Base-by-base conservation (phyloP, 2,888 invertebrate species). In the Halictus ligatus region DNA sequence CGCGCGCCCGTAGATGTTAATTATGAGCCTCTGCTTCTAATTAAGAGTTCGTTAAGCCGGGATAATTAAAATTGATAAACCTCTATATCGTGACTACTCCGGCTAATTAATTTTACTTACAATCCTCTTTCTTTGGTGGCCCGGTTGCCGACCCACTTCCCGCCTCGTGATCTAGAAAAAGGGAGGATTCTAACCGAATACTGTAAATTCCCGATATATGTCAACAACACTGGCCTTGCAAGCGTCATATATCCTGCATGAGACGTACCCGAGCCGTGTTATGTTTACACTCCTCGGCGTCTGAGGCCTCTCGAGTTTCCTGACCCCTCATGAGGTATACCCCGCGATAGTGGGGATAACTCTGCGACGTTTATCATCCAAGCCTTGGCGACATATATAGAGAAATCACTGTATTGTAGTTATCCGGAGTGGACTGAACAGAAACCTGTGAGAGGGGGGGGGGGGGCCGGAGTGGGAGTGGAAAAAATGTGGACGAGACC, bases 31-130 rank as follows among this genome's bases (percentile, higher is more conserved):
- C 25, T 60, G 46, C 73, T 74, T 69, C 78, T 81, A 84, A 86
- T 86, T 85, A 85, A 75, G 81, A 79, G 85, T 81, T 81, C 86
- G 74, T 81, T 81, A 85, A 85, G 85, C 74, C 78, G 46, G 76
- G 75, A 50, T 80, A 85, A 86, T 81, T 81, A 81, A 86, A 86
- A 85, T 85, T 86, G 75, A 85, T 85, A 86, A 85, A 85, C 72
- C 81, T 76, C 72, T 76, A 86, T 81, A 86, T 81, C 81, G 48
- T 78, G 67, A 78, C 46, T 77, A 73, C 67, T 74, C 15, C 73
- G 73, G 69, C 78, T 86, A 84, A 85, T 86, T 85, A 81, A 78
- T 86, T 84, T 58, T 79, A 84, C 73, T 76, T 74, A 15, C 48
- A 15, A 72, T 50, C 35, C 50, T 64, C 71, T 78, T 46, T 12